phyloP scores from a whole-genome alignment of 1,140 invertebrate species.

The Arion vulgaris region DNA sequence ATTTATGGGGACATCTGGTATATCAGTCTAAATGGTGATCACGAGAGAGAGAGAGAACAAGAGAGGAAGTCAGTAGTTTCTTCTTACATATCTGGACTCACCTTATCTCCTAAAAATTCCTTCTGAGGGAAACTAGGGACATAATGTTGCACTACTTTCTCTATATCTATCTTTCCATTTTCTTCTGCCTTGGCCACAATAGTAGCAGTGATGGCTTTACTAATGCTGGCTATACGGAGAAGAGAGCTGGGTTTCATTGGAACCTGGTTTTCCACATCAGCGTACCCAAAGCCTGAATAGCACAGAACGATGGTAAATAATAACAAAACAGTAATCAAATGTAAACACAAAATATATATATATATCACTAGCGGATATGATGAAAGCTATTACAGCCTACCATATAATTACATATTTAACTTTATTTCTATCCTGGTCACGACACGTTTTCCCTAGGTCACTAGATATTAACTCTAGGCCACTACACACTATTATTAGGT shows the following conservation, averaged over 20 bases:
- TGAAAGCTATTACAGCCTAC: too few species aligned
- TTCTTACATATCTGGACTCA: conserved; percentile 32
- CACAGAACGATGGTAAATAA: background rate
- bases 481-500: too few species aligned
- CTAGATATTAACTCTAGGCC: too few species aligned
- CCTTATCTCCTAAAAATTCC: conserved; percentile 63
- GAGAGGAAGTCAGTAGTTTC: too few species aligned
- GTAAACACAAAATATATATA: too few species aligned
- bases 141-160: conserved; percentile 77
- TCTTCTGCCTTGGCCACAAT: conserved; percentile 77
- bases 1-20: too few species aligned
- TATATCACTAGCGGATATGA: too few species aligned
- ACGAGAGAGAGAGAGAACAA: too few species aligned
- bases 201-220: conserved; percentile 77
- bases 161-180: conserved; percentile 76
- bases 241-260: conserved; percentile 75
- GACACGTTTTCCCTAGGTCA: too few species aligned
- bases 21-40: too few species aligned
- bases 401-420: too few species aligned
- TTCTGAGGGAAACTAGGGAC: conserved; percentile 76
- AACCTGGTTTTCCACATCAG: conserved; percentile 77
- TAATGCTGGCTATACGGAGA: conserved; percentile 80
- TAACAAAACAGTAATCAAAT: background rate
- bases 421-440: background rate
- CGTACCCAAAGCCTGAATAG: conserved; percentile 75